phyloP scores from a whole-genome alignment of 2,113 vertebrate genomes.

The Antechinus flavipes region DNA sequence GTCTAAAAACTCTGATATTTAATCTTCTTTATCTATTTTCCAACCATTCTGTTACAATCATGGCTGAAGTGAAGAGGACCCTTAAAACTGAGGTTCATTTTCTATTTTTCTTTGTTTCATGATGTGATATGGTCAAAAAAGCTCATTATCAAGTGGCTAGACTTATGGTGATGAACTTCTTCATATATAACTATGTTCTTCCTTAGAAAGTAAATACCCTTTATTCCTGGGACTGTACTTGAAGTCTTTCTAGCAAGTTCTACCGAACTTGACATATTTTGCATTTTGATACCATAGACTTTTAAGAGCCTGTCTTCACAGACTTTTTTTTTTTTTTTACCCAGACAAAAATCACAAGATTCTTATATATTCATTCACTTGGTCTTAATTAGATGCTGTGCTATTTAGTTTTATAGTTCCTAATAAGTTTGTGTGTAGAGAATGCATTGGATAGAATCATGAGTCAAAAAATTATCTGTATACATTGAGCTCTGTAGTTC shows the following conservation, averaged over 20 bases:
- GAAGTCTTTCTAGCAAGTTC: neutral
- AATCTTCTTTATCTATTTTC: neutral
- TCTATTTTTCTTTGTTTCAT: neutral
- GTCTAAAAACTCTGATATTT: neutral
- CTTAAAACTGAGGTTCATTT: neutral
- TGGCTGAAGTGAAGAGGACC: neutral
- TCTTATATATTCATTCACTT: neutral
- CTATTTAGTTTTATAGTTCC: neutral
- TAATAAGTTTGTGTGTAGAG: neutral
- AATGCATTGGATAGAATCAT: neutral
- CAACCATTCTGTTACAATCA: neutral
- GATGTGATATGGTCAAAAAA: neutral
- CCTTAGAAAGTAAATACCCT: neutral
- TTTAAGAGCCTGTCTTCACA: neutral
- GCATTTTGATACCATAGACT: neutral
- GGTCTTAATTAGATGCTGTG: neutral
- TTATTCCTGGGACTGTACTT: neutral
- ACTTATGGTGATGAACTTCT: neutral
- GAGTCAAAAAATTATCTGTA: neutral
- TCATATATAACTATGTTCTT: neutral
- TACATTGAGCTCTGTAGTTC: neutral
- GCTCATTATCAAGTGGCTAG: neutral
- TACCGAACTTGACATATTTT: neutral
- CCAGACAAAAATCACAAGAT: neutral
- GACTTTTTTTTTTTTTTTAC: neutral